These are phyloP conservation scores for Podotricha telesiphe DNA, from an alignment of 2,888 invertebrate genomes.

Conservation along the genomic window DNA sequence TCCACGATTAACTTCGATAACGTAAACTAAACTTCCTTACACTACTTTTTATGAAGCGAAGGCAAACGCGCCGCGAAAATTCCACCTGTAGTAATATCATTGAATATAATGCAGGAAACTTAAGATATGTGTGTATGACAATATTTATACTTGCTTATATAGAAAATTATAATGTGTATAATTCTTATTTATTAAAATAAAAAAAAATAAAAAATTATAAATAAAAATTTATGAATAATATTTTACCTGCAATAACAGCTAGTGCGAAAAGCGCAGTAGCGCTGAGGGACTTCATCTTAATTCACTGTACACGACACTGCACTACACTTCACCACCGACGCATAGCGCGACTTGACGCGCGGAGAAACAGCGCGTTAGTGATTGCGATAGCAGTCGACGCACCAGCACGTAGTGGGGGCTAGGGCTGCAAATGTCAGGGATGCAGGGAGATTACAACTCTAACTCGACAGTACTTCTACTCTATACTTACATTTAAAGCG, in stretches of 20 bases:
- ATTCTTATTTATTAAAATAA: not conserved
- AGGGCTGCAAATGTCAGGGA: slow-evolving; percentile 77
- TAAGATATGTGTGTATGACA: not conserved
- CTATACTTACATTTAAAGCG: slow-evolving; percentile 8
- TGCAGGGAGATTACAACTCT: slow-evolving; percentile 48
- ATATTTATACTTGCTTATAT: not conserved
- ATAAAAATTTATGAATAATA: not conserved
- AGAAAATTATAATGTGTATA: not conserved
- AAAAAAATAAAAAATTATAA: not conserved
- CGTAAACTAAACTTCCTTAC: slow-evolving; percentile 28
- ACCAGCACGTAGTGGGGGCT: slow-evolving; percentile 57
- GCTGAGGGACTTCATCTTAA: slow-evolving; percentile 71
- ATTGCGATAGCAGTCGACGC: slow-evolving; percentile 47
- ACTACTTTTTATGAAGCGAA: slow-evolving; percentile 29
- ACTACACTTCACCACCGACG: slow-evolving; percentile 80
- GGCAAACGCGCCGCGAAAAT: slow-evolving; percentile 35
- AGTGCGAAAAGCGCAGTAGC: slow-evolving; percentile 65
- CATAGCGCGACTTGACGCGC: slow-evolving; percentile 71
- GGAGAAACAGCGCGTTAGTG: slow-evolving; percentile 72
- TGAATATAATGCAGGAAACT: slow-evolving; percentile 14
- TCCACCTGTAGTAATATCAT: slow-evolving; percentile 28
- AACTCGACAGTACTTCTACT: slow-evolving; percentile 32
- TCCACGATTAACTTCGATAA: not conserved
- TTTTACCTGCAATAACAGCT: slow-evolving; percentile 70
- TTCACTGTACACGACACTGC: slow-evolving; percentile 61